A percentile compares a stretch with the other conserved stretches of the same genome.
Evolutionary conservation across 2,113 vertebrate genomes (phyloP).

Genomic region (Thomomys bottae): DNA sequence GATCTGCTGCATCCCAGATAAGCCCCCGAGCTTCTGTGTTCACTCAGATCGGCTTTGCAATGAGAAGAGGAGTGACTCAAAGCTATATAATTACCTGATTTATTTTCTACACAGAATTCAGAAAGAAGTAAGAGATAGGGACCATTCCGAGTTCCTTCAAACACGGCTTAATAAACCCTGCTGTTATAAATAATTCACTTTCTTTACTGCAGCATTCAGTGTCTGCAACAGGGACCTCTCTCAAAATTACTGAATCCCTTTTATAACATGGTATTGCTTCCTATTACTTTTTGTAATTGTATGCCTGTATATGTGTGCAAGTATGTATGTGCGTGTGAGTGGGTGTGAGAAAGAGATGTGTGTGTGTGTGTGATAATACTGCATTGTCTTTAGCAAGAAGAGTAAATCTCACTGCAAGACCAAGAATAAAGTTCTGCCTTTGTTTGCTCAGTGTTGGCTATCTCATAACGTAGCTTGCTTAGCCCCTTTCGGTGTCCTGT

Average conservation of each 20-base stretch:
- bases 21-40: not conserved
- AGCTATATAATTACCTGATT: not conserved
- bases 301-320: accelerated
- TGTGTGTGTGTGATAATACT: not conserved
- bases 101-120: constrained; percentile 31
- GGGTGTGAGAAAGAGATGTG: not conserved
- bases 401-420: not conserved
- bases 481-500: not conserved
- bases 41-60: not conserved
- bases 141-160: not conserved
- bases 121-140: not conserved
- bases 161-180: not conserved
- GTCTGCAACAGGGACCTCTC: not conserved
- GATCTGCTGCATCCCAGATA: not conserved
- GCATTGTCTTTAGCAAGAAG: not conserved
- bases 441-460: not conserved
- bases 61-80: not conserved
- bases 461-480: not conserved
- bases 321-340: not conserved
- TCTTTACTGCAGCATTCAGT: not conserved
- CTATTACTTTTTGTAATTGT: not conserved
- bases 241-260: not conserved
- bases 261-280: not conserved
- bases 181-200: not conserved
- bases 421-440: not conserved